Evolutionary conservation across 2,113 vertebrate genomes (phyloP).

Genomic region (Mustelus asterias): DNA sequence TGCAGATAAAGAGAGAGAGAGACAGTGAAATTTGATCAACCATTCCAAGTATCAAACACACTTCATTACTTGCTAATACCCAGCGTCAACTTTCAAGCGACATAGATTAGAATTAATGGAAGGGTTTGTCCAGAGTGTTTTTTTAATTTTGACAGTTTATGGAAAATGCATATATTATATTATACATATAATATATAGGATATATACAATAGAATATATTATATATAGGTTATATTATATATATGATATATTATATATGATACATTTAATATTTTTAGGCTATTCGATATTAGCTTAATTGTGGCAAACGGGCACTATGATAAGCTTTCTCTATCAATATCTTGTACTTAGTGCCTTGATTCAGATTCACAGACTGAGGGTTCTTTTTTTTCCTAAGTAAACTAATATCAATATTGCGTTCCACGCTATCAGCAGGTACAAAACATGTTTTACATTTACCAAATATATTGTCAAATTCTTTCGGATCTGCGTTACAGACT

Average conservation of each 20-base stretch:
- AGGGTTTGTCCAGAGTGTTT: not conserved
- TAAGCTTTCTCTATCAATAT: not conserved
- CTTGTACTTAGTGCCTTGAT: not conserved
- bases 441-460: not conserved
- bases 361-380: not conserved
- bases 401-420: not conserved
- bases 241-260: no score
- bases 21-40: conserved; percentile 24
- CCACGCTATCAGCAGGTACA: not conserved
- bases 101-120: conserved; percentile 4
- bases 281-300: not conserved
- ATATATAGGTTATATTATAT: no score
- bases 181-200: no score
- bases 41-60: not conserved
- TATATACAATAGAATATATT: no score
- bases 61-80: conserved; percentile 15
- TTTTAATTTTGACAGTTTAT: not conserved
- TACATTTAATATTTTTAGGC: not conserved
- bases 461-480: not conserved
- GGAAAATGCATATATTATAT: not conserved
- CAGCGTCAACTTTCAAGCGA: not conserved
- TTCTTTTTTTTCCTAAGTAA: not conserved
- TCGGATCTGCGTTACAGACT: not conserved
- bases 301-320: not conserved
- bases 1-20: conserved; percentile 7